Conservation (phyloP, 2,113 vertebrate genomes). For the Ramphastos sulfuratus region DNA sequence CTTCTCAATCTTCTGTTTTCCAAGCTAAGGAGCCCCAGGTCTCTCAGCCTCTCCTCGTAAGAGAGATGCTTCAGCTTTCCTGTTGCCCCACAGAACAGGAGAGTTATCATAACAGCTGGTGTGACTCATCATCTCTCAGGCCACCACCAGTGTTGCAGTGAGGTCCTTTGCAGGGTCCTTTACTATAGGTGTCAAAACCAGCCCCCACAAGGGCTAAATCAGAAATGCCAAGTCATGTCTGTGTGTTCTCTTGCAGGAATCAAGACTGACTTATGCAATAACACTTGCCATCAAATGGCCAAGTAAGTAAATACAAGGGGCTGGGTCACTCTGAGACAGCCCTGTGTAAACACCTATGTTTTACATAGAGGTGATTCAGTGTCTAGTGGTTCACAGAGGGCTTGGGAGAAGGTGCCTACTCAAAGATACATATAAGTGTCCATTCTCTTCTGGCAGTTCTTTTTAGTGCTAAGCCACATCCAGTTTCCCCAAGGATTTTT, state of each 20-base stretch:
- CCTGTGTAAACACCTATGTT: neutral
- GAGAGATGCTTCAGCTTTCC: neutral
- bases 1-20: too few species aligned
- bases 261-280: conserved; percentile 80
- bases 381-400: neutral
- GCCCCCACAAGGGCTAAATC: neutral
- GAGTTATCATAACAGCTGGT: neutral
- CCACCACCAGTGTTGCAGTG: neutral
- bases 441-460: neutral
- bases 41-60: too few species aligned
- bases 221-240: neutral
- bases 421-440: neutral
- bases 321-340: neutral
- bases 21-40: too few species aligned
- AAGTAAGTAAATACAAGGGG: conserved; percentile 81
- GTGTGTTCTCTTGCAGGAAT: conserved; percentile 76
- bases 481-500: neutral
- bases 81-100: neutral
- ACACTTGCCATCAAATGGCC: conserved; percentile 83
- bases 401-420: neutral
- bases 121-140: neutral
- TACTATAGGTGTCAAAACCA: neutral
- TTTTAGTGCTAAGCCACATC: neutral
- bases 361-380: neutral
- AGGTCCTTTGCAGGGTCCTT: neutral